Conservation (phyloP, 2,113 vertebrate genomes). For the Atractosteus spatula region DNA sequence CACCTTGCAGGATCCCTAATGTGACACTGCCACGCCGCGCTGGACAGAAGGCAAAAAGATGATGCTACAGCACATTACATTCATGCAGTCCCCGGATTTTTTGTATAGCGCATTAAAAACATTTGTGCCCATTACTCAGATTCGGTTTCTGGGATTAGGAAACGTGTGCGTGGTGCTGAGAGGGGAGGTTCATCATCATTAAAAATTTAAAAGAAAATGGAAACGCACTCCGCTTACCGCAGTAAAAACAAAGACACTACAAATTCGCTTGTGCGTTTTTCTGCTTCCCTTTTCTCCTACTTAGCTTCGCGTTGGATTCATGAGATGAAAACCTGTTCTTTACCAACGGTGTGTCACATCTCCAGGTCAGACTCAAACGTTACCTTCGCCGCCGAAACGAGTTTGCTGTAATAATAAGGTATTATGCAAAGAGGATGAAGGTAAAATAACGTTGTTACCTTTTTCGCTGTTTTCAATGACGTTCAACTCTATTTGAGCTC, state of each 20-base stretch:
- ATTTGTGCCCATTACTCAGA: no score
- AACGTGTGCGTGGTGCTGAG: no score
- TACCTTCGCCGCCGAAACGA: neutral
- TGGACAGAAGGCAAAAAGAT: neutral
- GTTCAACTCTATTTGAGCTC: neutral
- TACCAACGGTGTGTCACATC: neutral
- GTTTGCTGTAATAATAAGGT: neutral
- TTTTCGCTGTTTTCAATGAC: neutral
- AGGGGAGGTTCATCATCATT: neutral
- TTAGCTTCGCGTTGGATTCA: no score
- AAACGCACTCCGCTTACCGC: constrained; percentile 9
- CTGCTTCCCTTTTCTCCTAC: no score
- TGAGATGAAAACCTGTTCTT: no score
- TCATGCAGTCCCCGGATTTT: neutral
- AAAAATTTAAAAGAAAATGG: constrained; percentile 29
- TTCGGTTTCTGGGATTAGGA: no score
- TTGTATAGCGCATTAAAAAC: no score
- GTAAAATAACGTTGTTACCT: constrained; percentile 7
- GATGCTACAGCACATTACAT: neutral
- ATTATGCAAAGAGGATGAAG: neutral
- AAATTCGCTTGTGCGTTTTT: no score
- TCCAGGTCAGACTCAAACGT: neutral
- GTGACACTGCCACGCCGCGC: neutral
- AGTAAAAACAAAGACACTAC: neutral
- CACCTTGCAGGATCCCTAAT: neutral